These are phyloP conservation scores for Meteorus cinctellus DNA, from an alignment of 2,888 invertebrate species.

Conservation along the genomic window DNA sequence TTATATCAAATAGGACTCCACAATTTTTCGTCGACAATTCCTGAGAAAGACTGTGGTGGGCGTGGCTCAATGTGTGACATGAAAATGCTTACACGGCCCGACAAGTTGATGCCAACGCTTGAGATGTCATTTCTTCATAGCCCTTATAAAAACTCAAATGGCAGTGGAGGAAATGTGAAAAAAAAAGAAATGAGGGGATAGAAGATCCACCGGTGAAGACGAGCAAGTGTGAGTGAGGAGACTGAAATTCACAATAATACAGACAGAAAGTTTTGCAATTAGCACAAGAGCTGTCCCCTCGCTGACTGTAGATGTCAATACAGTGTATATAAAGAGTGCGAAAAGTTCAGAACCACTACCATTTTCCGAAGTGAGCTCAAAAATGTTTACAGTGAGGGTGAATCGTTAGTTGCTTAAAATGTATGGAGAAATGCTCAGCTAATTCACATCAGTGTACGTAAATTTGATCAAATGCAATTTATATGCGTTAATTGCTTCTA, in stretches of 20 bases:
- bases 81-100: not conserved
- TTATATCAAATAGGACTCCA: not conserved
- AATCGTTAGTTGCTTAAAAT: not conserved
- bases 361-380: not conserved
- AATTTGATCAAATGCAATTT: conserved; percentile 5
- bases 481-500: conserved; percentile 6
- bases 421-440: not conserved
- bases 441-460: conserved; percentile 3
- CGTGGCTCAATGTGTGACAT: not conserved
- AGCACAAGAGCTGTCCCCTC: not conserved
- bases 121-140: not conserved
- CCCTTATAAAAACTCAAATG: not conserved
- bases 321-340: not conserved
- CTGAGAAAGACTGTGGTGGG: not conserved
- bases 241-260: not conserved
- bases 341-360: not conserved
- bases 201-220: not conserved
- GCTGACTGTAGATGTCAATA: conserved; percentile 1
- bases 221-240: not conserved
- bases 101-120: conserved; percentile 9
- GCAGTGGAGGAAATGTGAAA: not conserved
- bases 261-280: not conserved
- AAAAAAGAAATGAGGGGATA: not conserved
- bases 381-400: not conserved
- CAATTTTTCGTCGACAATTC: not conserved